Evolutionary conservation across 2,113 vertebrate genomes (phyloP), one percentile per base, ranked within the genome.

Genomic region (Dermatemys mawii): DNA sequence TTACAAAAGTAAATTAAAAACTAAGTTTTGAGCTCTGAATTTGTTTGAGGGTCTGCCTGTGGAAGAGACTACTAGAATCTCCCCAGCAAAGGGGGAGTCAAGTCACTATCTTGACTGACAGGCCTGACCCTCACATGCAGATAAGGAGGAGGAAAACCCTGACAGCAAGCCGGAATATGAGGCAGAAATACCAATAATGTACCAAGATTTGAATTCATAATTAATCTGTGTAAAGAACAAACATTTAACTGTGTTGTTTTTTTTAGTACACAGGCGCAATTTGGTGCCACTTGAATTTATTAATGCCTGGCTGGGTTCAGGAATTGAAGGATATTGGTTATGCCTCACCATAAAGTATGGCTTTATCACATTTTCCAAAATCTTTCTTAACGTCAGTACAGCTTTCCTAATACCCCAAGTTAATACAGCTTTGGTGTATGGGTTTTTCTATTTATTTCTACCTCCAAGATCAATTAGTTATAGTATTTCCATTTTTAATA

Each of bases 51-150:
- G n/a, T 79, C 60, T 78, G 32, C 41, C 57, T 88, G 79, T 44
- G 48, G 60, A 81, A 88, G 81, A 95, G 75, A 82, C 5, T 27
- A 12, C 49, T 50, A 48, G 8, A 5, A 4, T n/a, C 41, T 78
- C 81, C 76, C 76, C 24, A 50, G 11, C 11, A 48, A 88, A 10
- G 35, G 27, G 79, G 76, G 24, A 87, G 51, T 63, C 78, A 11
- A 90, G 46, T 41, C 63, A 16, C 38, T 35, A 73, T 94, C 82
- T 63, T 5, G 38, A 92, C 55, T 87, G 41, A 55, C 1, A 55
- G n/a, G 76, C 81, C 73, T 94, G 86, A 94, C 81, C 82, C 91
- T 92, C 46, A 50, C 41, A 76, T 41, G 76, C 22, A 46, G 16
- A 73, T 10, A 0, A 80, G 82, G 67, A n/a, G 51, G 75, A 21